A percentile compares a stretch with the other conserved stretches of the same genome.
Evolutionary conservation across 30 jellyfish, hydroid and myxozoan species (phyloP).

Genomic region (Catostylus mosaicus): DNA sequence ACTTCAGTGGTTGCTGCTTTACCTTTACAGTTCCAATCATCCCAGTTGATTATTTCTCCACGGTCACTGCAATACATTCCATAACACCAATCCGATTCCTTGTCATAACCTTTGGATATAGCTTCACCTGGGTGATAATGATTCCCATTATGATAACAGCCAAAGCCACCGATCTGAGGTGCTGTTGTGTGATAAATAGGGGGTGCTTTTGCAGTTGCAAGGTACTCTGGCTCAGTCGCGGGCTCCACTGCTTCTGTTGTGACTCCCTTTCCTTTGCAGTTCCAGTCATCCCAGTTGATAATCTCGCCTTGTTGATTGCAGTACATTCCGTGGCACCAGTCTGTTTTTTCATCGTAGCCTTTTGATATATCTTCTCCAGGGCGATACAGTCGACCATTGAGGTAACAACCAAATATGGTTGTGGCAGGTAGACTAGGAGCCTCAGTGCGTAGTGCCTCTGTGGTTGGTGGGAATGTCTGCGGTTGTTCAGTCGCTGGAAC

Average conservation of each 20-base stretch:
- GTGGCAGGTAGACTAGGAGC: neutral
- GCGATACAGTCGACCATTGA: constrained; percentile 7
- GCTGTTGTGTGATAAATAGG: neutral
- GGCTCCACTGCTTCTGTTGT: neutral
- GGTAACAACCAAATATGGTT: constrained; percentile 14
- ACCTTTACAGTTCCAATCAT: constrained; percentile 22
- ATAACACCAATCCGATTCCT: constrained; percentile 45
- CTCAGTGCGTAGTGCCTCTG: neutral
- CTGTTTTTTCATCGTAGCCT: constrained; percentile 41
- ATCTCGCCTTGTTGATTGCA: constrained; percentile 14
- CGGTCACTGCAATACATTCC: constrained; percentile 22
- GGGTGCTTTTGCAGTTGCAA: neutral
- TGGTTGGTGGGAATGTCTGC: neutral
- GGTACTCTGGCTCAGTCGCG: neutral
- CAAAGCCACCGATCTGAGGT: neutral
- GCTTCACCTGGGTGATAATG: constrained; percentile 17
- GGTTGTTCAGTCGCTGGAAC: neutral
- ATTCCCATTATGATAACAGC: constrained; percentile 29
- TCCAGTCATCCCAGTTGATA: constrained; percentile 35
- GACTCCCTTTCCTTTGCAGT: constrained; percentile 21
- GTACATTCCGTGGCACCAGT: constrained; percentile 37
- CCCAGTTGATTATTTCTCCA: constrained; percentile 34
- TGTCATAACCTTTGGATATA: constrained; percentile 36
- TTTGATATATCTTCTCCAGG: constrained; percentile 24
- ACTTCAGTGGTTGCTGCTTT: neutral